Evolutionary conservation across 2,888 invertebrate species (phyloP).

Genomic region (Idaea straminata): DNA sequence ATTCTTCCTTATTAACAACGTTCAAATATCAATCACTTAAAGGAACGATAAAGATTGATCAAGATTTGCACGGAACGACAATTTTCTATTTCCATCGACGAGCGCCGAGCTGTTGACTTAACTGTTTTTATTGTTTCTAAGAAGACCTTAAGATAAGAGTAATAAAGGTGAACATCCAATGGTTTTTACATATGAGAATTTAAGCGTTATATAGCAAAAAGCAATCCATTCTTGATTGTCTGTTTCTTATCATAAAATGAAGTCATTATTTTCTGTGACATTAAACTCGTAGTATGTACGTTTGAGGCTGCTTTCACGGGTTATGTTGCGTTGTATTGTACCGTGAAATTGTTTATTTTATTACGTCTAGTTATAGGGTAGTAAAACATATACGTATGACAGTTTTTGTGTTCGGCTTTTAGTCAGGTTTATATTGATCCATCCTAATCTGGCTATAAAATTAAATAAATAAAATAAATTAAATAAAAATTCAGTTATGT

Average conservation of each 20-base stretch:
- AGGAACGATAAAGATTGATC: not conserved
- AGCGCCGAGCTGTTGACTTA: not conserved
- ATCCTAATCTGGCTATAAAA: not conserved
- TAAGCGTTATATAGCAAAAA: constrained; percentile 16
- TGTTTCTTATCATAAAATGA: constrained; percentile 32
- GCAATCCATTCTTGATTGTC: constrained; percentile 28
- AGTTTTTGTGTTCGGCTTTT: not conserved
- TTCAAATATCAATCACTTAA: not conserved
- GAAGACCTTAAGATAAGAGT: not conserved
- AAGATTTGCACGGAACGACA: not conserved
- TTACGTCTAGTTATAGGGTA: not conserved
- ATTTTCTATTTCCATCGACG: not conserved
- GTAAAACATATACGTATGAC: not conserved
- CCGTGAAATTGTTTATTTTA: constrained; percentile 1
- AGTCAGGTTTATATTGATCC: not conserved
- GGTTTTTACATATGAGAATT: not conserved
- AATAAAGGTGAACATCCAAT: not conserved
- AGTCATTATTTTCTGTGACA: constrained; percentile 32
- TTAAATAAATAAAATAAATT: no score
- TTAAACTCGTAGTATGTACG: constrained; percentile 29
- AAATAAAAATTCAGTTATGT: no score
- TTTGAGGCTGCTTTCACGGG: constrained; percentile 3
- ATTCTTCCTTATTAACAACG: not conserved
- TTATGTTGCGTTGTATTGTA: constrained; percentile 1
- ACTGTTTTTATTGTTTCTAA: not conserved